Percentiles rank a stretch among this genome's conserved stretches.
phyloP scores from a whole-genome alignment of 2,888 invertebrate species.

The Hyalella azteca region DNA sequence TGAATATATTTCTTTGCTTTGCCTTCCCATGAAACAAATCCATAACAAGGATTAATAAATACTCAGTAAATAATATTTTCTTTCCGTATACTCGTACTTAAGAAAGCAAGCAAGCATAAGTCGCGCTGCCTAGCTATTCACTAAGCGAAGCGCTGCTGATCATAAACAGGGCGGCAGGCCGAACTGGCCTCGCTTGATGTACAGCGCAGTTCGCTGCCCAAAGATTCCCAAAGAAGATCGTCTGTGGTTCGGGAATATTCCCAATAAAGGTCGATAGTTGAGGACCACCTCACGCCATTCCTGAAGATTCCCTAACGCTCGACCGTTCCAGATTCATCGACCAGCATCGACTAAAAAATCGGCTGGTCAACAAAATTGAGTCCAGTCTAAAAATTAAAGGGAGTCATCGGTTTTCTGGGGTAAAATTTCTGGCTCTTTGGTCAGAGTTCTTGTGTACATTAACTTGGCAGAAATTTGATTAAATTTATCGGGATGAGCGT shows the following conservation, averaged over 20 bases:
- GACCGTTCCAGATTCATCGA: not conserved
- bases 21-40: no score
- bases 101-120: no score
- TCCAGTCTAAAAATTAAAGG: not conserved
- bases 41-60: no score
- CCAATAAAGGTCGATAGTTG: not conserved
- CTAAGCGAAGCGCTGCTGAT: no score
- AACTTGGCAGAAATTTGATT: slow-evolving; percentile 26
- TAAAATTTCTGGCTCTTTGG: not conserved
- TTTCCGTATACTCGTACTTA: no score
- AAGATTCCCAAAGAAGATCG: not conserved
- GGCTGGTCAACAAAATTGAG: not conserved
- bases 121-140: no score
- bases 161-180: no score
- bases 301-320: not conserved
- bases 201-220: no score
- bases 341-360: not conserved
- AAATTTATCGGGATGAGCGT: not conserved
- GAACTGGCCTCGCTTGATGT: no score
- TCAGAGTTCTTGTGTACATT: not conserved
- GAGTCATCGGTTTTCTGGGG: not conserved
- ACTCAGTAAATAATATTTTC: no score
- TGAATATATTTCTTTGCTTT: no score
- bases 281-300: not conserved
- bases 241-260: not conserved